Conservation (phyloP, 2,888 invertebrate genomes). For the Stenodema calcarata region DNA sequence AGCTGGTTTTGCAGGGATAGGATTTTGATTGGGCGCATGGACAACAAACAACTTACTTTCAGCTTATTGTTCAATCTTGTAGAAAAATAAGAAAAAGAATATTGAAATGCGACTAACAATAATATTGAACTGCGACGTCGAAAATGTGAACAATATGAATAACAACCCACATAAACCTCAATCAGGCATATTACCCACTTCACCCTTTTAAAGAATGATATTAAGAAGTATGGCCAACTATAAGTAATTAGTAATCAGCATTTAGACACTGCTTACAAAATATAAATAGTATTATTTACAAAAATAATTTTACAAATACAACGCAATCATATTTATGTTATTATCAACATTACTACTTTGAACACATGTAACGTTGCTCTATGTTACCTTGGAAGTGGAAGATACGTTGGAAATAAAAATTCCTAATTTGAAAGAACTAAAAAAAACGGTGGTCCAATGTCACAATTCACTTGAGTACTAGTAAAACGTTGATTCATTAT, state of each 20-base stretch:
- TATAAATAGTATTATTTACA: conserved; percentile 25
- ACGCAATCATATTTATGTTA: neutral
- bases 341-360: neutral
- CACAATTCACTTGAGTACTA: conserved; percentile 10
- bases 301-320: conserved; percentile 24
- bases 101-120: too few species aligned
- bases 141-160: conserved; percentile 16
- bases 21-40: neutral
- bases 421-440: neutral
- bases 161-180: neutral
- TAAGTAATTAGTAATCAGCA: conserved; percentile 36
- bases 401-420: neutral
- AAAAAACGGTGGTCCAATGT: conserved; percentile 31
- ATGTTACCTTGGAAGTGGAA: neutral
- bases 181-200: neutral
- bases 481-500: conserved; percentile 12
- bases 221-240: conserved; percentile 28
- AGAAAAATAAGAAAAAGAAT: neutral
- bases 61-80: neutral
- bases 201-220: conserved; percentile 15
- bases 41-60: neutral
- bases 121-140: neutral
- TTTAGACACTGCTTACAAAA: conserved; percentile 21
- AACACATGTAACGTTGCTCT: conserved; percentile 5
- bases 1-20: neutral